Conservation (phyloP, 2,888 invertebrate genomes). For the Agriopis leucophaearia region DNA sequence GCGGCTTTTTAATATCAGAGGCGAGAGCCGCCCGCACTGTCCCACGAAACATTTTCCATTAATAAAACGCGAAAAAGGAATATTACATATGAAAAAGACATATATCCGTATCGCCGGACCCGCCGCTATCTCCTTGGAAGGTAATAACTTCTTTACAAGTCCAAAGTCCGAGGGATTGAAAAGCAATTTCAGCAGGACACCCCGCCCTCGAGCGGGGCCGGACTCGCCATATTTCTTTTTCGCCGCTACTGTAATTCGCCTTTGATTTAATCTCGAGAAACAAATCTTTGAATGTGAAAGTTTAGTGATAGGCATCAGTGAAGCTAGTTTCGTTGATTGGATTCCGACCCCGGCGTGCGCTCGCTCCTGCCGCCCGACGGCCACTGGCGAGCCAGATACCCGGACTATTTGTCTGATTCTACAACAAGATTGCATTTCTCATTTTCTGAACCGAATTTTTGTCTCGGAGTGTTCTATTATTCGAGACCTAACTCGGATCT, state of each 20-base stretch:
- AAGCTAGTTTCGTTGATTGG: constrained; percentile 85
- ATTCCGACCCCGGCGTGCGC: constrained; percentile 70
- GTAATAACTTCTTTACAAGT: constrained; percentile 88
- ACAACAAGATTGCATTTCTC: constrained; percentile 80
- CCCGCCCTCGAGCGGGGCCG: constrained; percentile 81
- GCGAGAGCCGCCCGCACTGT: constrained; percentile 80
- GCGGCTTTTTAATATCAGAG: constrained; percentile 81
- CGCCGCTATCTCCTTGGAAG: constrained; percentile 86
- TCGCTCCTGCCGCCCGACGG: constrained; percentile 58
- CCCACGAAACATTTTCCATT: constrained; percentile 86
- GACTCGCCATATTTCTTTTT: constrained; percentile 85
- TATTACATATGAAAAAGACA: constrained; percentile 87
- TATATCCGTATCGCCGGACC: constrained; percentile 86
- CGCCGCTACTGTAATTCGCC: constrained; percentile 86
- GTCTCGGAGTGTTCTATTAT: constrained; percentile 51
- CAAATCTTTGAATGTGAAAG: constrained; percentile 87
- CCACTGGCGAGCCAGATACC: constrained; percentile 67
- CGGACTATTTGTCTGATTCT: constrained; percentile 81
- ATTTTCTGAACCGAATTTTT: constrained; percentile 70
- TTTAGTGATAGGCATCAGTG: constrained; percentile 84
- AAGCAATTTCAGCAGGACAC: constrained; percentile 87
- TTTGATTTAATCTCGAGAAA: constrained; percentile 87
- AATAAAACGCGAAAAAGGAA: constrained; percentile 87
- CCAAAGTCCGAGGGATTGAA: constrained; percentile 88
- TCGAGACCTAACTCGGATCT: constrained; percentile 38